Evolutionary conservation across 2,888 invertebrate genomes (phyloP).

Genomic region (Drosophila anomalipes): DNA sequence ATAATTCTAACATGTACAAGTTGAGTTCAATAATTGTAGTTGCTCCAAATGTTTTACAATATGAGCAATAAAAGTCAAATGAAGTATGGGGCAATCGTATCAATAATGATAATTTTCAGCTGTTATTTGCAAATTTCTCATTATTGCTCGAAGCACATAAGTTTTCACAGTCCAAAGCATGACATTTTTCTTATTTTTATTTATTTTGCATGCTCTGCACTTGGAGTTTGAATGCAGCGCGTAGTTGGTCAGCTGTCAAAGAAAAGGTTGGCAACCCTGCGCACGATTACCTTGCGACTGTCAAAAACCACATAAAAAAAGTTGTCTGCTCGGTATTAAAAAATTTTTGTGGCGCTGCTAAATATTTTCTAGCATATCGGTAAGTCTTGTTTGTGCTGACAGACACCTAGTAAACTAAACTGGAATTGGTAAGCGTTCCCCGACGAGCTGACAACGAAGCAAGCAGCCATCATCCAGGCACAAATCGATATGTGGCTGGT

Average conservation of each 20-base stretch:
- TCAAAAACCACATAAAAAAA: conserved; percentile 72
- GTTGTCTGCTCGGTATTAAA: conserved; percentile 74
- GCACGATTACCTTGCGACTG: conserved; percentile 64
- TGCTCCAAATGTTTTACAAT: background rate
- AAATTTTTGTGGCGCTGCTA: conserved; percentile 61
- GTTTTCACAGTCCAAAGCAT: background rate
- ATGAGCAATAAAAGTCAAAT: background rate
- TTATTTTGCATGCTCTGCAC: background rate
- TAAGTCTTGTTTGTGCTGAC: conserved; percentile 50
- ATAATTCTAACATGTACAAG: background rate
- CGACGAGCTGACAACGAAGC: background rate
- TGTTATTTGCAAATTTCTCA: background rate
- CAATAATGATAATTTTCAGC: background rate
- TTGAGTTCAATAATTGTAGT: background rate
- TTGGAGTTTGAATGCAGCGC: conserved; percentile 34
- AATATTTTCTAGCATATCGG: conserved; percentile 79
- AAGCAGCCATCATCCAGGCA: background rate
- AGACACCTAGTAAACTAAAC: background rate
- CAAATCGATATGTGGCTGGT: conserved; percentile 28
- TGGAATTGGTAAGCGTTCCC: background rate
- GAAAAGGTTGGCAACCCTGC: conserved; percentile 59
- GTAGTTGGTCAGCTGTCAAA: conserved; percentile 57
- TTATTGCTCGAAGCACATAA: background rate
- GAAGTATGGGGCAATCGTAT: background rate
- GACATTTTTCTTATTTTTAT: background rate